Evolutionary conservation across 2,888 invertebrate genomes (phyloP).

Genomic region (Xestoiulus laeticollis): DNA sequence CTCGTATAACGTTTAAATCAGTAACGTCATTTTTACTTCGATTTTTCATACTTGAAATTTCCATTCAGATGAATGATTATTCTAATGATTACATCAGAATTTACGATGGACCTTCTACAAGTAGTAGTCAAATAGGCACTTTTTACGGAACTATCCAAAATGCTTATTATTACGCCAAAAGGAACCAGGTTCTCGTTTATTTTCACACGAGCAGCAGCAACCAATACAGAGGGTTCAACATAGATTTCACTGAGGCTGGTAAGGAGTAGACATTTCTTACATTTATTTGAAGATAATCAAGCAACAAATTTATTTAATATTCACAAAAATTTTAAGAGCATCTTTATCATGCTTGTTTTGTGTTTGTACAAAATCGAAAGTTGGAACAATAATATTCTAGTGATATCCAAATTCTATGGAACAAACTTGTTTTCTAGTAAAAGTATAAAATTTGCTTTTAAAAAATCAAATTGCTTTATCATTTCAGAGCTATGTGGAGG

Average conservation of each 20-base stretch:
- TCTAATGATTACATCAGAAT: background rate
- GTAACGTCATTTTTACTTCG: background rate
- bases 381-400: too few species aligned
- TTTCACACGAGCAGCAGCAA: background rate
- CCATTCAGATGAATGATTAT: background rate
- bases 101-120: background rate
- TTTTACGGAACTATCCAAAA: background rate
- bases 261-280: background rate
- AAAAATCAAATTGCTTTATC: too few species aligned
- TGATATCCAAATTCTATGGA: too few species aligned
- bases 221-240: background rate
- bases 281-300: background rate
- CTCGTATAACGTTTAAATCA: too few species aligned
- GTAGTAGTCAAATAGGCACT: background rate
- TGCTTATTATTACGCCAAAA: background rate
- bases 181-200: background rate
- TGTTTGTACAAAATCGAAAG: too few species aligned
- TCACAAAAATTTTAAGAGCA: too few species aligned
- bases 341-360: too few species aligned
- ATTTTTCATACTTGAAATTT: too few species aligned
- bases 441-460: too few species aligned
- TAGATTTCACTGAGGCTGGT: background rate
- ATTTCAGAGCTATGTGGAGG: background rate
- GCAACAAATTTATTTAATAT: too few species aligned
- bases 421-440: too few species aligned